These are phyloP conservation scores for Tuberolachnus salignus DNA, from an alignment of 2,888 invertebrate species.

Conservation along the genomic window DNA sequence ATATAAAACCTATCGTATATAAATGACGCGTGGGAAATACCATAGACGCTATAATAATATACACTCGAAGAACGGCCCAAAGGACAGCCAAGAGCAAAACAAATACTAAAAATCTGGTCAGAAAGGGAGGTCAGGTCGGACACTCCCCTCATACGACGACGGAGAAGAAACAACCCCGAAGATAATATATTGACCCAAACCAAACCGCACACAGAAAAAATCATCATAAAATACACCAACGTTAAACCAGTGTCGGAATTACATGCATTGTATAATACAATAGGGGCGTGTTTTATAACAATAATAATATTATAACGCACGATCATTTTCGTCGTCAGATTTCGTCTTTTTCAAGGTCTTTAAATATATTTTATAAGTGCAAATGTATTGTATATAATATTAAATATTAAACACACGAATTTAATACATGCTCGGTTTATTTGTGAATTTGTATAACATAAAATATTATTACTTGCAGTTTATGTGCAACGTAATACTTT, in stretches of 20 bases:
- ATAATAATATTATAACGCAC: not conserved
- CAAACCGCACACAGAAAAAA: constrained; percentile 48
- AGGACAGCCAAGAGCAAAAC: constrained; percentile 3
- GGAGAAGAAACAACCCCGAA: constrained; percentile 31
- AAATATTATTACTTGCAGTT: not conserved
- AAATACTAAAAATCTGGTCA: constrained; percentile 37
- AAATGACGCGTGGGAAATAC: too few species aligned
- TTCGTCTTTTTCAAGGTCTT: not conserved
- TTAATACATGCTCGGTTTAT: too few species aligned
- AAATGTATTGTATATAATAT: not conserved
- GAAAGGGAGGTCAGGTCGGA: constrained; percentile 10
- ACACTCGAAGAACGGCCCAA: not conserved
- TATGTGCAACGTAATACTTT: too few species aligned
- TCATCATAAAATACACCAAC: not conserved
- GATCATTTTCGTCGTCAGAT: not conserved
- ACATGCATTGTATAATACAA: not conserved
- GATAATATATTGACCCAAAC: constrained; percentile 49
- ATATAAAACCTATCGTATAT: too few species aligned
- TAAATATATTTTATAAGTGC: not conserved
- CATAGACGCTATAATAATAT: not conserved
- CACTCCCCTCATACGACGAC: constrained; percentile 10
- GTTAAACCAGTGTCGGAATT: constrained; percentile 4
- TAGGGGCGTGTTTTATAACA: constrained; percentile 2
- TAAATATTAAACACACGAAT: not conserved
- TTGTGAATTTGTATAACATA: not conserved